Percentiles rank a stretch among this genome's conserved stretches.
phyloP scores from a whole-genome alignment of 2,113 vertebrate genomes.

The Cinclus mexicanus region DNA sequence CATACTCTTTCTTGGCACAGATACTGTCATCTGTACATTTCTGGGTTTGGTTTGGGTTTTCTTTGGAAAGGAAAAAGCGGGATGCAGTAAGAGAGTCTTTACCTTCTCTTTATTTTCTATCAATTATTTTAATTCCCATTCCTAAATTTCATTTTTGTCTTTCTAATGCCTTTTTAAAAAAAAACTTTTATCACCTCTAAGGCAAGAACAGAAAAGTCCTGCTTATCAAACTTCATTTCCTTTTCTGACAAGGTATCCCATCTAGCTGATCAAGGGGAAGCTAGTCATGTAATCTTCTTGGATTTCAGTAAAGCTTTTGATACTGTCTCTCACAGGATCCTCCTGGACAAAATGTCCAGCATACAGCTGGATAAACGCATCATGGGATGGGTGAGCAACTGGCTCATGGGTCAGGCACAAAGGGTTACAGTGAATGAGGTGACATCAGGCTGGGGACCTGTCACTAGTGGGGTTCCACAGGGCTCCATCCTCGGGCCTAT shows the following conservation, averaged over 20 bases:
- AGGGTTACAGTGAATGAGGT: neutral
- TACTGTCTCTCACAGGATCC: neutral
- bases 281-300: neutral
- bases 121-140: neutral
- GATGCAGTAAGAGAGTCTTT: neutral
- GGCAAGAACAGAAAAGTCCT: neutral
- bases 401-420: accelerated
- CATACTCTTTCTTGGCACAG: neutral
- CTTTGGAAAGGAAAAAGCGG: neutral
- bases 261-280: neutral
- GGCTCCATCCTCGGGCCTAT: accelerated
- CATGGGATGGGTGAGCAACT: neutral
- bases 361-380: neutral
- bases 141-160: neutral
- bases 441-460: neutral
- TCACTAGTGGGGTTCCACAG: neutral
- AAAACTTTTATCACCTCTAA: neutral
- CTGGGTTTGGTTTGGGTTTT: neutral
- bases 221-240: neutral
- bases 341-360: neutral
- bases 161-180: neutral
- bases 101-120: neutral
- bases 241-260: neutral
- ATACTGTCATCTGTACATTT: neutral
- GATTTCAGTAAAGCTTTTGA: neutral